Evolutionary conservation across 2,888 invertebrate species (phyloP).

Genomic region (Phoronis australis): DNA sequence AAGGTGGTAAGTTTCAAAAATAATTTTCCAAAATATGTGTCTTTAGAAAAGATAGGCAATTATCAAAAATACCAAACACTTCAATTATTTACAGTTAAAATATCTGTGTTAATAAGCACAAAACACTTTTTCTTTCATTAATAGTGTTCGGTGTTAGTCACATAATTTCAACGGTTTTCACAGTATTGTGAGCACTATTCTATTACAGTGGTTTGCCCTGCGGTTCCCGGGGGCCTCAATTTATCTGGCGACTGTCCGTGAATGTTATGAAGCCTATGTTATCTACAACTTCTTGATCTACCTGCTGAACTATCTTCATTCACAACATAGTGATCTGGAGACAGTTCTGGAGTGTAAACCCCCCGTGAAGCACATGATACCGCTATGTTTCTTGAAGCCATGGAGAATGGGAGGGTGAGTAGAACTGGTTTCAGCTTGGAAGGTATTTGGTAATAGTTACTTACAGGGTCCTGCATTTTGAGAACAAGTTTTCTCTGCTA

Average conservation of each 20-base stretch:
- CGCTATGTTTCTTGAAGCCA: slow-evolving; percentile 77
- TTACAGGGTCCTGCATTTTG: too few species aligned
- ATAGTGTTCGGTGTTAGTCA: too few species aligned
- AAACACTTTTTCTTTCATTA: too few species aligned
- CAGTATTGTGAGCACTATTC: too few species aligned
- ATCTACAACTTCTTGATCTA: slow-evolving; percentile 98
- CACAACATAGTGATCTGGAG: slow-evolving; percentile 75
- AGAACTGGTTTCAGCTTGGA: slow-evolving; percentile 1
- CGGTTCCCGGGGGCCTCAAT: slow-evolving; percentile 81
- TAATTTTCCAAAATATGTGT: too few species aligned
- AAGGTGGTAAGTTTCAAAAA: too few species aligned
- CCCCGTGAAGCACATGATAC: slow-evolving; percentile 83
- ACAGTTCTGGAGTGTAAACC: slow-evolving; percentile 58
- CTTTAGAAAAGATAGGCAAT: too few species aligned
- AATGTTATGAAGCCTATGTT: slow-evolving; percentile 96
- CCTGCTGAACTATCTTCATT: slow-evolving; percentile 79
- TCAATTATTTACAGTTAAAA: too few species aligned
- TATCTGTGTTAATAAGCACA: too few species aligned
- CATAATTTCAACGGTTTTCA: too few species aligned
- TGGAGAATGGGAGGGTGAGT: slow-evolving; percentile 85
- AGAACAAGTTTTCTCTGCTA: too few species aligned
- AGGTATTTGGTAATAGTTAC: background rate
- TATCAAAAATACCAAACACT: too few species aligned
- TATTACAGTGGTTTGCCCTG: slow-evolving; percentile 77
- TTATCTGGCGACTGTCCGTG: slow-evolving; percentile 85